Base-by-base conservation (phyloP, 2,113 vertebrate species). In the Siphamia tubifer region DNA sequence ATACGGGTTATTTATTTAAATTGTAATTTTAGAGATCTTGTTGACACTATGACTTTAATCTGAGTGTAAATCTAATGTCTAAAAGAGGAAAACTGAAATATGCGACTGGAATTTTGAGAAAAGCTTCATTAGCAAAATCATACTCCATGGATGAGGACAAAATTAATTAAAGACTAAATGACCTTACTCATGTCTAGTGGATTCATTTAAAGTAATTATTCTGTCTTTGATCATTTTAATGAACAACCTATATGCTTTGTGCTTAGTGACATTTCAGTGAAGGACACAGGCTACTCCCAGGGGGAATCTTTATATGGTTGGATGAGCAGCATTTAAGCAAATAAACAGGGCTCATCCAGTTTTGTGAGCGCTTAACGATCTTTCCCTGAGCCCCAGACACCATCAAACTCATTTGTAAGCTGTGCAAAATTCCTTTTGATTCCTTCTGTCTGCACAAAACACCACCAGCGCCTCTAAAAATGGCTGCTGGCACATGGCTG, bases 291-390 rank as follows among this genome's bases (percentile, higher is more conserved):
- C 48, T 11, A n/a, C 23, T 24, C 35, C 23, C 32, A 4, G 31
- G 13, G 54, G 32, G 30, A 39, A 32, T 49, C 35, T 17, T 58
- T 38, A 35, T 51, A 42, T 47, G 56, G 35, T 69, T 38, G 56
- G 58, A 58, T 69, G 17, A 47, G 38, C 51, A 70, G 38, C 34
- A 36, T 64, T 73, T 20, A 48, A 32, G 17, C 23, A 65, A 68
- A 69, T 42, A 57, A 54, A 77, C 39, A 48, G 47, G 65, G 65
- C 40, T 62, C 40, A 68, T 61, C 47, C 39, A 42, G 28, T n/a
- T 57, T 20, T 28, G 19, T 8, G 12, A 61, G 38, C 2, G 30
- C 54, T 52, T 58, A 44, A 39, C 3, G 3, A 68, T 44, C 5
- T n/a, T 36, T 42, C 21, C 52, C 40, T 7, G 2, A 21, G 32